Evolutionary conservation across 1,140 invertebrate species (phyloP).

Genomic region (Chelonus insularis): DNA sequence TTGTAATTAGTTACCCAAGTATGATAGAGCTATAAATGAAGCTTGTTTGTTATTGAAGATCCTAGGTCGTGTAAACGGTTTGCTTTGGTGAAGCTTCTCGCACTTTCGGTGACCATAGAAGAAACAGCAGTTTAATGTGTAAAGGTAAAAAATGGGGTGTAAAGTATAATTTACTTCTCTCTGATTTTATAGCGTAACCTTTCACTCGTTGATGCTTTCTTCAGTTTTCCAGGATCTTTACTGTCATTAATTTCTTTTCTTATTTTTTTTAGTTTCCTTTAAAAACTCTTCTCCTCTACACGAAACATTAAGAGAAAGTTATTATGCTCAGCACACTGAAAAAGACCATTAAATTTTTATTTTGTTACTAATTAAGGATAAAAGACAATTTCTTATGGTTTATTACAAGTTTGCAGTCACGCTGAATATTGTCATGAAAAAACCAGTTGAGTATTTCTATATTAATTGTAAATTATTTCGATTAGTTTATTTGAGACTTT

Average conservation of each 20-base stretch:
- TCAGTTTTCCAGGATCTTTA: slow-evolving; percentile 2
- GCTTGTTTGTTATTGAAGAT: slow-evolving; percentile 23
- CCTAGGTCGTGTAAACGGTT: not conserved
- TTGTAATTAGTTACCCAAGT: slow-evolving; percentile 33
- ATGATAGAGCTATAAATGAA: slow-evolving; percentile 32
- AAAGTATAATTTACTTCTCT: slow-evolving; percentile 28
- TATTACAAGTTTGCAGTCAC: too few species aligned
- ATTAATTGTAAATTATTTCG: too few species aligned
- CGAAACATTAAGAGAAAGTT: too few species aligned
- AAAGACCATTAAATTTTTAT: too few species aligned
- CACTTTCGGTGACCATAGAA: slow-evolving; percentile 16
- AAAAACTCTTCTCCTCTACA: not conserved
- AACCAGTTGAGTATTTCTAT: too few species aligned
- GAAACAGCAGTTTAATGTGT: slow-evolving; percentile 15
- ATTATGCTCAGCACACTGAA: too few species aligned
- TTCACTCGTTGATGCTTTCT: slow-evolving; percentile 1
- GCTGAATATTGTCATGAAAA: too few species aligned
- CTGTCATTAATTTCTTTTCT: not conserved
- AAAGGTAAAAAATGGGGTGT: slow-evolving; percentile 27
- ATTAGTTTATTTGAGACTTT: too few species aligned
- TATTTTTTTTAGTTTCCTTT: not conserved
- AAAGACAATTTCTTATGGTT: too few species aligned
- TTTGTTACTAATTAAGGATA: too few species aligned
- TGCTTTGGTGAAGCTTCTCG: not conserved
- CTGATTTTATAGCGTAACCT: slow-evolving; percentile 21